Percentiles rank a stretch among this genome's conserved stretches.
phyloP scores from a whole-genome alignment of 2,888 invertebrate species.

The Chymomyza procnemis region DNA sequence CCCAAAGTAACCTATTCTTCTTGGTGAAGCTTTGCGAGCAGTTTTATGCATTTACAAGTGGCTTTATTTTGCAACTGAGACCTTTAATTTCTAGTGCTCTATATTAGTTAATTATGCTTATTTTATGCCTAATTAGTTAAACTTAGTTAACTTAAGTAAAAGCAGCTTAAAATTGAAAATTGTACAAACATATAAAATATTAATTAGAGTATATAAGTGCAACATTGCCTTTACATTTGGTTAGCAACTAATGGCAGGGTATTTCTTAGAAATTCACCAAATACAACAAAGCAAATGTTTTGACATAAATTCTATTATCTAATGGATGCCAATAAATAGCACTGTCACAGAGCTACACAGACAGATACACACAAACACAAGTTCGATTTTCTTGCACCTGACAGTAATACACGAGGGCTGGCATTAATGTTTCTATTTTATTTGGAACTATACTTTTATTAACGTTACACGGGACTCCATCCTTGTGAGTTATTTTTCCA shows the following conservation, averaged over 20 bases:
- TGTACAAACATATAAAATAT: background rate
- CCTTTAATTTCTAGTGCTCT: no score
- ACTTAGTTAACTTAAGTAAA: background rate
- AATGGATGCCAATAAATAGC: slow-evolving; percentile 67
- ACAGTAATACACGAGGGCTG: slow-evolving; percentile 26
- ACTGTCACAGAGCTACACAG: background rate
- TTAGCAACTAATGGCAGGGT: background rate
- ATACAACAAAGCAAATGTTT: slow-evolving; percentile 38
- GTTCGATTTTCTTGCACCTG: slow-evolving; percentile 43
- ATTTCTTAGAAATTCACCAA: background rate
- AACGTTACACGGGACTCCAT: no score
- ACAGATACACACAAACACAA: background rate
- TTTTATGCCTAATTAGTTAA: background rate
- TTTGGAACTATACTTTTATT: no score
- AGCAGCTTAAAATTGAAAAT: background rate
- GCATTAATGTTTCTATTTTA: no score
- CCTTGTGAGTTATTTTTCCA: no score
- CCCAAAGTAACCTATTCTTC: no score
- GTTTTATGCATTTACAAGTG: no score
- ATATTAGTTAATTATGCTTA: background rate
- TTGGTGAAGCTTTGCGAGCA: no score
- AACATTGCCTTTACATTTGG: background rate
- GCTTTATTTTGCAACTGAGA: no score
- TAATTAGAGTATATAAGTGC: background rate
- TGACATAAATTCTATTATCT: slow-evolving; percentile 68